These are phyloP conservation scores for Emydocephalus ijimae DNA, from an alignment of 2,113 vertebrate genomes.

Conservation along the genomic window DNA sequence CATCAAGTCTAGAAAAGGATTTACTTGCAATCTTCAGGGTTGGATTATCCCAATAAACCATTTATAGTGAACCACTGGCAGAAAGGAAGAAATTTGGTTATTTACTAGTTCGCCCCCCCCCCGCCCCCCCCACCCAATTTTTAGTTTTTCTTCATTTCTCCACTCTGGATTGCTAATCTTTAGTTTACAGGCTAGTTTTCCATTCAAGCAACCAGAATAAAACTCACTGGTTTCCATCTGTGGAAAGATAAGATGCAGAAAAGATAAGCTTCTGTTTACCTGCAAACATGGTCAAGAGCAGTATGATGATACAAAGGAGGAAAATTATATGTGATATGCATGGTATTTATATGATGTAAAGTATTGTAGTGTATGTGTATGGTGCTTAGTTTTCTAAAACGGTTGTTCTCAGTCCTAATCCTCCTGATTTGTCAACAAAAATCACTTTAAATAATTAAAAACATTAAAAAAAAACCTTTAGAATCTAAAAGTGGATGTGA, in stretches of 20 bases:
- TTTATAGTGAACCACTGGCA: too few species aligned
- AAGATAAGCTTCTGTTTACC: neutral
- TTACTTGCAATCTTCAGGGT: neutral
- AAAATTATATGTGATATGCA: neutral
- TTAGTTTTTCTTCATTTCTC: neutral
- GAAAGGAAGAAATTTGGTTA: too few species aligned
- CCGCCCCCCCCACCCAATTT: neutral
- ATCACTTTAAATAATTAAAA: neutral
- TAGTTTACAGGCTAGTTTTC: neutral
- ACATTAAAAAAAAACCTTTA: neutral
- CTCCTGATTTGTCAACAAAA: neutral
- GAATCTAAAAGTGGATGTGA: neutral
- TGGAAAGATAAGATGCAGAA: neutral
- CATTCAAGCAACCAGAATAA: neutral
- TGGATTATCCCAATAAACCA: too few species aligned
- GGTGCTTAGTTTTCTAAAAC: neutral
- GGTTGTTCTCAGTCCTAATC: neutral
- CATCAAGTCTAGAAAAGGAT: neutral
- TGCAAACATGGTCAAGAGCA: neutral
- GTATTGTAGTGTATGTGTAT: neutral
- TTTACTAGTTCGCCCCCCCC: too few species aligned
- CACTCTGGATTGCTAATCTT: neutral
- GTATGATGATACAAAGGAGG: neutral
- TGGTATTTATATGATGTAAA: neutral
- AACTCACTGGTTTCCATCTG: neutral